Evolutionary conservation across 2,888 invertebrate species (phyloP), one percentile per base, ranked within the genome.

Genomic region (Aphodius sticticus): DNA sequence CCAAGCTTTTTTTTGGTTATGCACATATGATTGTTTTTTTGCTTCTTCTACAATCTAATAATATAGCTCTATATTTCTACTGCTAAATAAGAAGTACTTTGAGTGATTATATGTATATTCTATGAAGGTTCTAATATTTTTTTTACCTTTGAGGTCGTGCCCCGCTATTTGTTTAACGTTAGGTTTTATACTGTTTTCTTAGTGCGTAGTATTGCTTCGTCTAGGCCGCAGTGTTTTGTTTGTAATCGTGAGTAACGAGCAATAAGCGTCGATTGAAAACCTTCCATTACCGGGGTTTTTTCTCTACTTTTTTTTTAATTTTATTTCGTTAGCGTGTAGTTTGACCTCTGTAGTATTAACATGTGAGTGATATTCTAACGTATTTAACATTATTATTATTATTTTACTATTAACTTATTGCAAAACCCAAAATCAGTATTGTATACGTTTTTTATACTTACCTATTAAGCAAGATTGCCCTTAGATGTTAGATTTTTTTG

Each of bases 371-470:
- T 88, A 88, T 89, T 86, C 83, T 84, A 85, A 85, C 85, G 83
- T 85, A 84, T 85, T 83, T 85, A 84, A 84, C 84, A 78, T 81
- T 82, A 78, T 77, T 80, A 76, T 69, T 81, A 80, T 82, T 82
- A 80, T 82, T 82, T 82, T 82, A 79, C 79, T 82, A 85, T 85
- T 86, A 87, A 87, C 86, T 87, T 86, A 85, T 87, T 87, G 84
- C 84, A 81, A 83, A 84, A 86, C 84, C 85, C 85, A 86, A 87
- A 88, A 88, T 88, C 89, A 89, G 89, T 89, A 89, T 89, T 89
- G 88, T 88, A 88, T 87, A 87, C 86, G 84, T 86, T 87, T 87
- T 87, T 86, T 85, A 82, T 81, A 78, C 77, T 79, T 79, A 82
- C 80, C 82, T 82, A 82, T 84, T 83, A 83, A 53, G 53, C 81